A percentile compares a stretch with the other conserved stretches of the same genome.
Evolutionary conservation across 2,888 invertebrate genomes (phyloP).

Genomic region (Ischnus inquisitorius): DNA sequence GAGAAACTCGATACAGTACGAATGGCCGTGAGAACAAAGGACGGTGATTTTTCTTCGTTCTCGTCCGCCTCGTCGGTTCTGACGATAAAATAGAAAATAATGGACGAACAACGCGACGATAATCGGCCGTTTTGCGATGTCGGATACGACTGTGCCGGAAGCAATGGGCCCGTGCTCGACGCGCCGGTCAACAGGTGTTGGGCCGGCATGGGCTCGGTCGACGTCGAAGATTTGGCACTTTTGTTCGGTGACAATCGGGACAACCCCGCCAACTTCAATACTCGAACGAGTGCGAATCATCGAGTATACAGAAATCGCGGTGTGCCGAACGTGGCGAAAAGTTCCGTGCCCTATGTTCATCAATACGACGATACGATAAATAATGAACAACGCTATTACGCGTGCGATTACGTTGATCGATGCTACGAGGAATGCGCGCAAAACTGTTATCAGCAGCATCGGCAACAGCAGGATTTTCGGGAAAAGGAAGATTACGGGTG

Average conservation of each 20-base stretch:
- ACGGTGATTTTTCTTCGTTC: not conserved
- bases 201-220: constrained; percentile 72
- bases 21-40: not conserved
- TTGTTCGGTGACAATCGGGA: constrained; percentile 74
- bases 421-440: constrained; percentile 50
- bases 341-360: not conserved
- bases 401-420: constrained; percentile 52
- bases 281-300: constrained; percentile 34
- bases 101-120: constrained; percentile 16
- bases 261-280: not conserved
- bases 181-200: constrained; percentile 65
- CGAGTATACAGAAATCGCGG: constrained; percentile 54
- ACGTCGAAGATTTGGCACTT: constrained; percentile 80
- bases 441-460: constrained; percentile 29
- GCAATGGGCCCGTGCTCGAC: constrained; percentile 41
- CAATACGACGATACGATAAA: constrained; percentile 4
- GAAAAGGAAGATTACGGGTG: constrained; percentile 11
- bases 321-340: not conserved
- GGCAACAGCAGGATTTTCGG: constrained; percentile 1
- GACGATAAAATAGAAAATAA: not conserved
- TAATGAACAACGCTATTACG: constrained; percentile 13
- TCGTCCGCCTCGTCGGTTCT: not conserved
- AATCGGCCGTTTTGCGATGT: not conserved
- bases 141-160: not conserved
- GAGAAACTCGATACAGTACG: not conserved